Evolutionary conservation across 2,113 vertebrate species (phyloP).

Genomic region (Danionella cerebrum): DNA sequence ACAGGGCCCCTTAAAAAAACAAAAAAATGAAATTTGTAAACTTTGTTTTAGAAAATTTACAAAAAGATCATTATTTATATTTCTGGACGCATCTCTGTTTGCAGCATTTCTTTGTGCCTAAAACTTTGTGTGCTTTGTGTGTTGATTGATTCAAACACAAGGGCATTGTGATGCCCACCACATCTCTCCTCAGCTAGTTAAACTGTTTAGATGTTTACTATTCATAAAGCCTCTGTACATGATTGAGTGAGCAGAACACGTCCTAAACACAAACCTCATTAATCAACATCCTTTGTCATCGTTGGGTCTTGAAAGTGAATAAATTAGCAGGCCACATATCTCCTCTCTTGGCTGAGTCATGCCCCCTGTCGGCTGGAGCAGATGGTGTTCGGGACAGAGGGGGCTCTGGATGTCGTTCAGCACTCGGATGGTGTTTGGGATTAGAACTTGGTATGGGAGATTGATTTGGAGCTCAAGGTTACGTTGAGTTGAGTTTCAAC

Average conservation of each 20-base stretch:
- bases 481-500: constrained; percentile 1
- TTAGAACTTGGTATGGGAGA: not conserved
- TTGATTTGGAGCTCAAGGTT: not conserved
- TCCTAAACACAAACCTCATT: constrained; percentile 6
- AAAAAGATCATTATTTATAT: too few species aligned
- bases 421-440: not conserved
- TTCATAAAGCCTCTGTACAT: not conserved
- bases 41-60: too few species aligned
- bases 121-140: too few species aligned
- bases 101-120: too few species aligned
- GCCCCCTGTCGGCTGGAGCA: constrained; percentile 26
- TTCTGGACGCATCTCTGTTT: too few species aligned
- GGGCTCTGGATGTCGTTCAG: not conserved
- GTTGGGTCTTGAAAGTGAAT: constrained; percentile 15
- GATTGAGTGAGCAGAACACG: constrained; percentile 1
- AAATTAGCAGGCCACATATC: not conserved
- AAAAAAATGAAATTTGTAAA: too few species aligned
- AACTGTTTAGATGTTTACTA: not conserved
- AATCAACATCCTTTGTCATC: constrained; percentile 17
- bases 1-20: too few species aligned
- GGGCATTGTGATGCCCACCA: not conserved
- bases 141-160: too few species aligned
- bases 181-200: not conserved
- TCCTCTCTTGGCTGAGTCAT: constrained; percentile 19
- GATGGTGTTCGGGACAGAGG: constrained; percentile 14